phyloP scores from a whole-genome alignment of 1,140 invertebrate genomes.

The Psix sp. region DNA sequence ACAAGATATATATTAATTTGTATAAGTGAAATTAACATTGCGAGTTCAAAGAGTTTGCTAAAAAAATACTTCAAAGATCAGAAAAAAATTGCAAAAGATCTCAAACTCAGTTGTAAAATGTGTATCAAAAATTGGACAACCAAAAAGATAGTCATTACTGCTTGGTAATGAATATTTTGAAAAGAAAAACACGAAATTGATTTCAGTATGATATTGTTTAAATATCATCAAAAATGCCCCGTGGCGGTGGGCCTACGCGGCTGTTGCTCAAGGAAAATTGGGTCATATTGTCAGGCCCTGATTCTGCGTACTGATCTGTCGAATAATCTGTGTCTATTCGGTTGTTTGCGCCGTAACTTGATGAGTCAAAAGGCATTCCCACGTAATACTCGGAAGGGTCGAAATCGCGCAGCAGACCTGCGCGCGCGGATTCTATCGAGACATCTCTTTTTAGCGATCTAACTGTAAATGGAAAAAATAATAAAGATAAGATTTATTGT shows the following conservation, averaged over 20 bases:
- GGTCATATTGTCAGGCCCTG: conserved; percentile 66
- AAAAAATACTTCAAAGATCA: too few relatives aligned
- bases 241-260: conserved; percentile 81
- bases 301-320: conserved; percentile 65
- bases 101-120: too few relatives aligned
- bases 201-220: background rate
- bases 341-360: conserved; percentile 76
- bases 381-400: conserved; percentile 81
- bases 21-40: too few relatives aligned
- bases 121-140: too few relatives aligned
- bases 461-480: conserved; percentile 61
- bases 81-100: too few relatives aligned
- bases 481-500: background rate
- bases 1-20: too few relatives aligned
- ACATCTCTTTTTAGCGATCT: conserved; percentile 76
- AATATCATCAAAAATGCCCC: conserved; percentile 91
- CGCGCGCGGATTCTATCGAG: conserved; percentile 80
- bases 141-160: too few relatives aligned
- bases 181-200: background rate
- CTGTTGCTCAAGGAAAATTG: conserved; percentile 64
- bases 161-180: too few relatives aligned
- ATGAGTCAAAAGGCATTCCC: conserved; percentile 74
- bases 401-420: conserved; percentile 80
- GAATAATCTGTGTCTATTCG: conserved; percentile 73
- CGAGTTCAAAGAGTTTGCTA: too few relatives aligned